Evolutionary conservation across 2,113 vertebrate species (phyloP).

Genomic region (Dermatemys mawii): DNA sequence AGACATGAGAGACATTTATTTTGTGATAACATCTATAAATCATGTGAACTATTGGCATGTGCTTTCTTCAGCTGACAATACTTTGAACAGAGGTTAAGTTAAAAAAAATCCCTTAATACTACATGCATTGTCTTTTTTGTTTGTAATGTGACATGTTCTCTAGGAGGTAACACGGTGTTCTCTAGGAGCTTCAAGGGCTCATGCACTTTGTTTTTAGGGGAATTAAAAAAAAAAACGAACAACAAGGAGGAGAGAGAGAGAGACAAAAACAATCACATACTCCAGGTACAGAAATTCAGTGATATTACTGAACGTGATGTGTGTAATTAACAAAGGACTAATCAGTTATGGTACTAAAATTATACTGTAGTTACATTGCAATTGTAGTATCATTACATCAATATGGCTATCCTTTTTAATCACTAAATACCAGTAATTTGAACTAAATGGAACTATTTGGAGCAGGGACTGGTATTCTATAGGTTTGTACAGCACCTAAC

Average conservation of each 20-base stretch:
- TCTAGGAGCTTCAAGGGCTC: neutral
- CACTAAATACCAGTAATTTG: neutral
- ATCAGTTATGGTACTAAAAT: neutral
- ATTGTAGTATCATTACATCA: neutral
- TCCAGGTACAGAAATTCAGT: neutral
- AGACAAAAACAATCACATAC: neutral
- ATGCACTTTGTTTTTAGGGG: neutral
- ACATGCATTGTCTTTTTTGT: neutral
- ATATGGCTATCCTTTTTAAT: neutral
- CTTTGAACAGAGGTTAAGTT: neutral
- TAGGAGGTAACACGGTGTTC: neutral
- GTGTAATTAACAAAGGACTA: neutral
- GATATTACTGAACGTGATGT: neutral
- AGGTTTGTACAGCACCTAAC: neutral
- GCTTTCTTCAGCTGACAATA: neutral
- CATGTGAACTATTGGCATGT: neutral
- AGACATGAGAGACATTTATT: neutral
- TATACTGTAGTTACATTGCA: neutral
- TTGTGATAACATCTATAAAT: constrained; percentile 1
- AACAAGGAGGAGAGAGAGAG: too few species aligned
- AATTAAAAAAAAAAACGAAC: too few species aligned
- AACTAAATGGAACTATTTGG: neutral
- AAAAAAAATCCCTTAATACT: fast-evolving
- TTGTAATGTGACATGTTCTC: neutral
- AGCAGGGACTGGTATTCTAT: neutral